Evolutionary conservation across 1,140 invertebrate species (phyloP).

Genomic region (Dolichoris vasculosae): DNA sequence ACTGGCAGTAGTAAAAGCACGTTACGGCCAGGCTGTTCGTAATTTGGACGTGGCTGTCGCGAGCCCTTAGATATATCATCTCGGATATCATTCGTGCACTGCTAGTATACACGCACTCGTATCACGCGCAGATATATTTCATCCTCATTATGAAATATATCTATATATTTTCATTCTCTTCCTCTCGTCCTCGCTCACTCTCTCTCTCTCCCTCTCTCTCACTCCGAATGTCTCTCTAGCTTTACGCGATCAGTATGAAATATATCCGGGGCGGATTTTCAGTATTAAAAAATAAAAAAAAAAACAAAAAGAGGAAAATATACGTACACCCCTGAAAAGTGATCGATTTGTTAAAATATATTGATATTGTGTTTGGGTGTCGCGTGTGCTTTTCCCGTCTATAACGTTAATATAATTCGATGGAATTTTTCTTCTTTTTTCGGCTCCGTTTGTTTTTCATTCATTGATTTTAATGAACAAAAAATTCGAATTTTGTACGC

Average conservation of each 20-base stretch:
- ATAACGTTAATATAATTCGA: conserved; percentile 25
- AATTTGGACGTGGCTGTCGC: conserved; percentile 44
- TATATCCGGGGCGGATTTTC: conserved; percentile 1
- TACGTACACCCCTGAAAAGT: not conserved
- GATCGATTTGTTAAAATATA: conserved; percentile 38
- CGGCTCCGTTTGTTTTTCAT: not conserved
- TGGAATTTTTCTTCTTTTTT: conserved; percentile 15
- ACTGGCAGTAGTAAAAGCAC: conserved; percentile 52
- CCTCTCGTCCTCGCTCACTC: not conserved
- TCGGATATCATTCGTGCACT: not conserved
- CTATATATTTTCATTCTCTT: not conserved
- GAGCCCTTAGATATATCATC: conserved; percentile 37
- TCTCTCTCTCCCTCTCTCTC: not conserved
- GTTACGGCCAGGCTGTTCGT: conserved; percentile 44
- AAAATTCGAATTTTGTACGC: not conserved
- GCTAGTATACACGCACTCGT: not conserved
- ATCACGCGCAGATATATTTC: conserved; percentile 4
- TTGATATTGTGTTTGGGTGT: conserved; percentile 6
- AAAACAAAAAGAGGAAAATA: not conserved
- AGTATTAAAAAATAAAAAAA: conserved; percentile 12
- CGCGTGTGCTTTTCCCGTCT: not conserved
- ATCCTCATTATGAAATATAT: not conserved
- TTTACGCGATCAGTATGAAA: conserved; percentile 14
- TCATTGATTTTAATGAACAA: conserved; percentile 22
- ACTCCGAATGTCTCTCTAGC: not conserved